Conservation (phyloP, 2,797 vertebrate genomes). For the Sitta carolinensis region DNA sequence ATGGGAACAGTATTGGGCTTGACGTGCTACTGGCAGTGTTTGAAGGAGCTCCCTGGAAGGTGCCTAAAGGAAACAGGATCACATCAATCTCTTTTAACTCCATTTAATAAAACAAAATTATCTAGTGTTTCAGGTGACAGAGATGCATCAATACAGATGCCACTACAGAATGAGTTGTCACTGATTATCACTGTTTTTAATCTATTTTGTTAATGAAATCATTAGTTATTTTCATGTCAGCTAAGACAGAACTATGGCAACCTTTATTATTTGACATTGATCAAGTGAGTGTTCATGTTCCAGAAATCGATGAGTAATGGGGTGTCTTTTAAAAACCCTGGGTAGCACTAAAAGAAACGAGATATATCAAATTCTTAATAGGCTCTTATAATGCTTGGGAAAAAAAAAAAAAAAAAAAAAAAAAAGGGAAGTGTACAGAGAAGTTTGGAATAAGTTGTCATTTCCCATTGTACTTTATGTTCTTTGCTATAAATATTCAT, state of each 20-base stretch:
- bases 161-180: conserved; percentile 21
- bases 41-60: not conserved
- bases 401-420: not conserved
- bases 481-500: not conserved
- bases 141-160: conserved; percentile 26
- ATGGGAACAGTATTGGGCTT: not conserved
- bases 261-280: conserved; percentile 24
- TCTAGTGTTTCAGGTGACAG: not conserved
- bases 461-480: not conserved
- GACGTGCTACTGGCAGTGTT: not conserved
- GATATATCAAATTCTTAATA: not conserved
- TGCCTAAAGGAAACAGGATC: not conserved
- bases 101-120: conserved; percentile 38
- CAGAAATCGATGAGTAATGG: not conserved
- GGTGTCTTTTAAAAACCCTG: not conserved
- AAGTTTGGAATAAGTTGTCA: not conserved
- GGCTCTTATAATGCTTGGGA: not conserved
- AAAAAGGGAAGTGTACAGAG: not conserved
- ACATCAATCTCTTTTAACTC: conserved; percentile 27
- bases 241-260: conserved; percentile 21
- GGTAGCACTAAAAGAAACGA: not conserved
- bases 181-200: conserved; percentile 33
- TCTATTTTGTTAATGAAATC: conserved; percentile 44
- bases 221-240: conserved; percentile 34
- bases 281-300: not conserved